Conservation (phyloP, 1,140 invertebrate species). For the Lethocerus indicus region DNA sequence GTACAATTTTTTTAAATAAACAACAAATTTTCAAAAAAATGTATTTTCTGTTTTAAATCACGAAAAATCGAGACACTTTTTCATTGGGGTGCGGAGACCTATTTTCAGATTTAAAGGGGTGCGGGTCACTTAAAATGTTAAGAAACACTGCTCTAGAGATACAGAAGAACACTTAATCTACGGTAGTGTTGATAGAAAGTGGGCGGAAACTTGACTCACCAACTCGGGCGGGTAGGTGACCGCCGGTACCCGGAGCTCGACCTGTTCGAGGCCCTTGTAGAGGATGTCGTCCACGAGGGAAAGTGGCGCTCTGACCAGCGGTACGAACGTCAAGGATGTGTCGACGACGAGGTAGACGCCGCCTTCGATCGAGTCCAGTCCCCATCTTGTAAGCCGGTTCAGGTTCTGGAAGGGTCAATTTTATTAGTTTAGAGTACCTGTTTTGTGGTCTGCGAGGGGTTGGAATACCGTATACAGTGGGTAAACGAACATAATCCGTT, state of each 20-base stretch:
- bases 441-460: neutral
- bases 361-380: slow-evolving; percentile 46
- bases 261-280: slow-evolving; percentile 55
- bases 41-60: too few species aligned
- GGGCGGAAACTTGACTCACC: too few species aligned
- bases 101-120: too few species aligned
- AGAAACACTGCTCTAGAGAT: too few species aligned
- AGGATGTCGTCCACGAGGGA: slow-evolving; percentile 46
- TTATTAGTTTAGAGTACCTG: neutral
- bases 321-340: slow-evolving; percentile 42
- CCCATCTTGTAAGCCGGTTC: slow-evolving; percentile 50
- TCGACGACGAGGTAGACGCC: slow-evolving; percentile 43
- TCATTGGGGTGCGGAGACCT: too few species aligned
- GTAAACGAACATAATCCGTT: neutral
- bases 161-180: too few species aligned
- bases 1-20: too few species aligned
- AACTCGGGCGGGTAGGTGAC: slow-evolving; percentile 54
- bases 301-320: slow-evolving; percentile 43
- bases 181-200: too few species aligned
- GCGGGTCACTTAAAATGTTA: too few species aligned
- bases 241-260: slow-evolving; percentile 50
- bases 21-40: too few species aligned
- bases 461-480: neutral
- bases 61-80: too few species aligned
- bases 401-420: slow-evolving; percentile 29